Evolutionary conservation across 1,140 invertebrate genomes (phyloP).

Genomic region (Philopotamus ludificatus): DNA sequence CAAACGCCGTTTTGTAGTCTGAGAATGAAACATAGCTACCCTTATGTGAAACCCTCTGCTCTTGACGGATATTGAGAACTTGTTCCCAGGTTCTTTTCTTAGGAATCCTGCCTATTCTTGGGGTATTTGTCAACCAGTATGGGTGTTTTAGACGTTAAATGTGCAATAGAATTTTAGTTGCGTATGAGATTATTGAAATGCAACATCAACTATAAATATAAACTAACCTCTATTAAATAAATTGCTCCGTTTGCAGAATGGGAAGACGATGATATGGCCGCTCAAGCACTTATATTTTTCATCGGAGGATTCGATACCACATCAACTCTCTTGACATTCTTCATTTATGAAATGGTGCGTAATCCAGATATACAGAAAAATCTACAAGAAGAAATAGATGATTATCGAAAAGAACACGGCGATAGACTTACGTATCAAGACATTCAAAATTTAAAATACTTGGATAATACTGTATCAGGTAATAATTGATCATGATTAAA

Average conservation of each 20-base stretch:
- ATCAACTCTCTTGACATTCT: conserved; percentile 56
- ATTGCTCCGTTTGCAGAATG: conserved; percentile 33
- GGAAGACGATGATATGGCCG: conserved; percentile 37
- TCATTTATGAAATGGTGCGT: conserved; percentile 55
- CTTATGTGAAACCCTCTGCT: too few relatives aligned
- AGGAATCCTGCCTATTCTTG: too few relatives aligned
- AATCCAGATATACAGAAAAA: conserved; percentile 62
- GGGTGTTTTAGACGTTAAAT: too few relatives aligned
- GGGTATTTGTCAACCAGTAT: too few relatives aligned
- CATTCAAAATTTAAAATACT: conserved; percentile 60
- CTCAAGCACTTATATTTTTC: conserved; percentile 44
- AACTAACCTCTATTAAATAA: neutral
- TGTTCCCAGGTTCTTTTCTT: too few relatives aligned
- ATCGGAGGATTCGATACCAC: conserved; percentile 67
- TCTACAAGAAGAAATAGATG: conserved; percentile 58
- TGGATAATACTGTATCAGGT: conserved; percentile 63
- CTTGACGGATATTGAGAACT: too few relatives aligned
- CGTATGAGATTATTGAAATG: neutral
- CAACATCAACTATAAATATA: neutral
- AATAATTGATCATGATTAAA: neutral
- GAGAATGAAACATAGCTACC: too few relatives aligned
- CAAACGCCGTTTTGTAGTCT: too few relatives aligned
- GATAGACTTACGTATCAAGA: conserved; percentile 55
- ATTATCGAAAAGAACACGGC: conserved; percentile 45
- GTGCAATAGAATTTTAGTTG: too few relatives aligned